These are phyloP conservation scores for Hydractinia echinata DNA, from an alignment of 30 jellyfish, hydroid and myxozoan genomes.

Conservation along the genomic window DNA sequence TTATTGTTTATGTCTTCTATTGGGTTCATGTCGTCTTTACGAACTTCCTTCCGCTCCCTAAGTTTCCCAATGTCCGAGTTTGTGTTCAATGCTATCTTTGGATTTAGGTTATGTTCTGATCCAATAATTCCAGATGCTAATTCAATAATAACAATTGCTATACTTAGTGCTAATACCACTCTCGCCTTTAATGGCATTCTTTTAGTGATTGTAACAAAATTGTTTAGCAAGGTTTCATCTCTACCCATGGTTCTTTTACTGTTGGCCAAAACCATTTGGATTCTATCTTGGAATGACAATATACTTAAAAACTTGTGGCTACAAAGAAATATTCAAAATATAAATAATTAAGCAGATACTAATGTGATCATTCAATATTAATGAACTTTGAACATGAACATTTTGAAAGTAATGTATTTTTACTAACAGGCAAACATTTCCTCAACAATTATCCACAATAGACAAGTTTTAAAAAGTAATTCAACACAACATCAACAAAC, in stretches of 20 bases:
- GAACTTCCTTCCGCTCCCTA: conserved; percentile 2
- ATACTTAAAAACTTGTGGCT: too few relatives aligned
- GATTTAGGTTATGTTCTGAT: background rate
- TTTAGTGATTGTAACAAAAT: background rate
- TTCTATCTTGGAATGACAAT: too few relatives aligned
- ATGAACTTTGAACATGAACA: too few relatives aligned
- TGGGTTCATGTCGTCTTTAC: background rate
- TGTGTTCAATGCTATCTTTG: background rate
- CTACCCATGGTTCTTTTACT: background rate
- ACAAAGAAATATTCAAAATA: too few relatives aligned
- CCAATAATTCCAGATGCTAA: conserved; percentile 8
- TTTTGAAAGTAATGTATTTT: too few relatives aligned
- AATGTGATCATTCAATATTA: too few relatives aligned
- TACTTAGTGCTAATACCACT: conserved; percentile 18
- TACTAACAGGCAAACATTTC: too few relatives aligned
- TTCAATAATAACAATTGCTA: background rate
- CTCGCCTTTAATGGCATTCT: conserved; percentile 9
- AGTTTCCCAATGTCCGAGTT: background rate
- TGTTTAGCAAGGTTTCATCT: background rate
- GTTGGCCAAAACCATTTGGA: too few relatives aligned
- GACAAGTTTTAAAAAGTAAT: too few relatives aligned
- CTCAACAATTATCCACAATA: too few relatives aligned
- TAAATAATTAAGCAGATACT: too few relatives aligned
- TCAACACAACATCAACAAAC: too few relatives aligned
- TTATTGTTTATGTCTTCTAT: background rate